Percentiles rank a stretch among this genome's conserved stretches.
These are phyloP conservation scores for Timandra comae DNA, from an alignment of 2,888 invertebrate genomes.

Conservation along the genomic window DNA sequence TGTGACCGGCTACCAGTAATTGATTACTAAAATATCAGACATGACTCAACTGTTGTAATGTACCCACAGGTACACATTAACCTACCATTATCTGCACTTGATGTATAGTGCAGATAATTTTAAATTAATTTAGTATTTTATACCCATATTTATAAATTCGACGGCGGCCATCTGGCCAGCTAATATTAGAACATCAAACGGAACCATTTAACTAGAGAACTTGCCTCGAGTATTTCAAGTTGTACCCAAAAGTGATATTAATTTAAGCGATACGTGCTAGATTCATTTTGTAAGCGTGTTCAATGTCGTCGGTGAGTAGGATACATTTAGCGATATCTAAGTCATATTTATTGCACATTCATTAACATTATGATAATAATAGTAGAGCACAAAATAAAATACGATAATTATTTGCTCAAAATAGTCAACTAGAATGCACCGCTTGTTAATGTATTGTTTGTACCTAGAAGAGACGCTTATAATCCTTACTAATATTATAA, in stretches of 20 bases:
- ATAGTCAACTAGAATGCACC: constrained; percentile 25
- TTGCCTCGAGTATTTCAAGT: constrained; percentile 29
- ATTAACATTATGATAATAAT: constrained; percentile 19
- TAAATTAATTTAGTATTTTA: too few species aligned
- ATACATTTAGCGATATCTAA: constrained; percentile 14
- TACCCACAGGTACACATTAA: too few species aligned
- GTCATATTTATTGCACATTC: constrained; percentile 34
- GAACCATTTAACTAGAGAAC: constrained; percentile 27
- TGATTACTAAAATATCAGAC: too few species aligned
- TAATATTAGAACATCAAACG: constrained; percentile 29
- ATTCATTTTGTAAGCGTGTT: constrained; percentile 60
- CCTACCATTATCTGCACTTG: too few species aligned
- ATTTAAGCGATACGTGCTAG: constrained; percentile 64
- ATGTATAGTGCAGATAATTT: too few species aligned
- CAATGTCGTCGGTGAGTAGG: constrained; percentile 18
- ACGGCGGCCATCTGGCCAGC: constrained; percentile 25
- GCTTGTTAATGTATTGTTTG: constrained; percentile 22
- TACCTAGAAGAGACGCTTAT: too few species aligned
- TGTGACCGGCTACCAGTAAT: constrained; percentile 7
- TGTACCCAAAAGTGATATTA: constrained; percentile 72
- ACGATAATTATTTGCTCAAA: constrained; percentile 52
- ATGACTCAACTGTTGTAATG: too few species aligned
- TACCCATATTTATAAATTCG: constrained; percentile 20
- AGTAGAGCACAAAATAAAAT: constrained; percentile 30
- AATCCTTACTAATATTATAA: too few species aligned